Base-by-base conservation (phyloP, 1,140 invertebrate species). In the Arctopsyche grandis region DNA sequence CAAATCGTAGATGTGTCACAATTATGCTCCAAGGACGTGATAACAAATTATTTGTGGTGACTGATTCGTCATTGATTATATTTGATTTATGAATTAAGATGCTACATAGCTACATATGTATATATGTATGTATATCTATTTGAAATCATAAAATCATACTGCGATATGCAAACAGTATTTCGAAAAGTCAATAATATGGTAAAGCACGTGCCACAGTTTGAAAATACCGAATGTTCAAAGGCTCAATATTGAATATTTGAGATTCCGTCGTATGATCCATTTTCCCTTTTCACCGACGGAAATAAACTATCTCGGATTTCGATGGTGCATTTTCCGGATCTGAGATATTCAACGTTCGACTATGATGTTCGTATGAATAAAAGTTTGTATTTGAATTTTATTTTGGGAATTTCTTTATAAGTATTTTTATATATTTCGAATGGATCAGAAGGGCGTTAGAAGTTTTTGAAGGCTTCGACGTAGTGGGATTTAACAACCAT, bases 161-260 rank as follows among this genome's bases (percentile, higher is more conserved):
- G 12, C 12, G 12, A 5, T n/a, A 52, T 60, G 16, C 16, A 60
- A 9, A 21, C 5, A 5, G 56, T 19, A 60, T 16, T 60, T 16
- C 9, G 16, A 16, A 9, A 16, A 19, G 56, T 19, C 56, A 60
- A 60, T 60, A 60, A 19, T 5, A 60, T 21, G 5, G 9, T 16
- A 60, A 60, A 60, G 16, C 56, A 16, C 56, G 56, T 16, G n/a
- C 56, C 9, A 19, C n/a, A 60, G 1, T 60, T 60, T 60, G 56
- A 60, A 52, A n/a, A 52, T 52, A 52, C 3, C 9, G n/a, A 16
- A 19, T 3, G 9, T 60, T 19, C 5, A 60, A 60, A 19, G 16
- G 56, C 29, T 38, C 56, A 60, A 60, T 60, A 60, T 60, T 60
- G 56, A 60, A 60, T 60, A 60, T 19, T 16, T 60, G 56, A 19